Percentiles rank a stretch among this genome's conserved stretches.
These are phyloP conservation scores for Ecdyonurus torrentis DNA, from an alignment of 2,888 invertebrate genomes.

Conservation along the genomic window DNA sequence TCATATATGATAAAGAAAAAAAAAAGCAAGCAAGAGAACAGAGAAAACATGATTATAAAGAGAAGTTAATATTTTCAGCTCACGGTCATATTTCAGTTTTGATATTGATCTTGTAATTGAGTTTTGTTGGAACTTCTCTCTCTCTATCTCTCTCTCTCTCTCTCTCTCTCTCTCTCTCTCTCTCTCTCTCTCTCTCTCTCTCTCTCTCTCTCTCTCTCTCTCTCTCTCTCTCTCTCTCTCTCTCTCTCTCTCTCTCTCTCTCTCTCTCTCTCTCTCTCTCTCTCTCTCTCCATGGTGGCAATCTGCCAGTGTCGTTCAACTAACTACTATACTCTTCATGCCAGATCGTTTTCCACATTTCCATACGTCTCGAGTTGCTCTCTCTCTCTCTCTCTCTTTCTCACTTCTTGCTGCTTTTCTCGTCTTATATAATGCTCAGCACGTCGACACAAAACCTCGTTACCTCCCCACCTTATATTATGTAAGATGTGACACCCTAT, in stretches of 20 bases:
- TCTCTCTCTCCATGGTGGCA: neutral
- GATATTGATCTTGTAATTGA: neutral
- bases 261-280: constrained; percentile 1
- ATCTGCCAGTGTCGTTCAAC: neutral
- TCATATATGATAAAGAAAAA: no score
- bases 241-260: neutral
- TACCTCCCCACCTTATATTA: neutral
- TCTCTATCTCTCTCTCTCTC: neutral
- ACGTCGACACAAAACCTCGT: neutral
- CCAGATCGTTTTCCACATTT: neutral
- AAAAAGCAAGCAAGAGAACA: no score
- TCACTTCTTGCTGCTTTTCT: neutral
- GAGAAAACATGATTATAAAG: no score
- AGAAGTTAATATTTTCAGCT: no score
- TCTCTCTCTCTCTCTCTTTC: no score
- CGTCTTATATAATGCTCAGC: neutral
- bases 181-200: neutral
- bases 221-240: neutral
- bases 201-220: constrained; percentile 3
- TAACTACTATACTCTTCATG: neutral
- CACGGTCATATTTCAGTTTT: neutral
- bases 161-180: neutral
- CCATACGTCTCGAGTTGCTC: neutral
- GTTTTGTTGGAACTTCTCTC: no score
- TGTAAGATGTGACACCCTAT: neutral